phyloP scores from a whole-genome alignment of 2,888 invertebrate species.

The Homarus gammarus region DNA sequence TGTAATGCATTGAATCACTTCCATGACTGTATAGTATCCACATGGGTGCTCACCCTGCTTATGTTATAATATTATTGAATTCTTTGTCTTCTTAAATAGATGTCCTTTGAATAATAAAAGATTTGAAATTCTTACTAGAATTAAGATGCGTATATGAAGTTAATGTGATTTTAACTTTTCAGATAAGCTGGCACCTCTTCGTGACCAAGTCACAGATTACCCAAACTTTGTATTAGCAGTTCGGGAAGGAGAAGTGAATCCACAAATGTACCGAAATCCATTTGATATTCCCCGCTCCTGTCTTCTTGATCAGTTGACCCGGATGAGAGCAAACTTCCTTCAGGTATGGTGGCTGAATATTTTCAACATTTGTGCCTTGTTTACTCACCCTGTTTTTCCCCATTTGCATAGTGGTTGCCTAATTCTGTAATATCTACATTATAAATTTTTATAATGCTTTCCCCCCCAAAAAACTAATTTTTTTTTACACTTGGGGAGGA shows the following conservation, averaged over 20 bases:
- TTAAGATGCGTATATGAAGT: no score
- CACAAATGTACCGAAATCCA: constrained; percentile 92
- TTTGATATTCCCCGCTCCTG: constrained; percentile 95
- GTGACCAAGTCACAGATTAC: constrained; percentile 75
- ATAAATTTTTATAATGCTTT: no score
- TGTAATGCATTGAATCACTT: not conserved
- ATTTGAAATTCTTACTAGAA: no score
- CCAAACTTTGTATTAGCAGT: constrained; percentile 78
- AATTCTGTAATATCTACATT: no score
- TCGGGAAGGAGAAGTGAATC: constrained; percentile 82
- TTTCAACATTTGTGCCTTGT: no score
- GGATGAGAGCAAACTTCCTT: constrained; percentile 96
- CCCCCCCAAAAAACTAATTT: no score
- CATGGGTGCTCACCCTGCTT: not conserved
- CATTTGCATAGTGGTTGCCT: no score
- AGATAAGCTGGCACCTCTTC: constrained; percentile 70
- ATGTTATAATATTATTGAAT: not conserved
- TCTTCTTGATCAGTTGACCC: constrained; percentile 91
- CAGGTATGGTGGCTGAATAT: constrained; percentile 74
- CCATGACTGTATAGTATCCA: not conserved
- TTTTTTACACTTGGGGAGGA: no score
- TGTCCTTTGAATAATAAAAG: no score
- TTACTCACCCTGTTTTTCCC: no score
- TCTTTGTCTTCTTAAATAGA: not conserved
- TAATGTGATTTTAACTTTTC: not conserved